phyloP scores from a whole-genome alignment of 1,140 invertebrate genomes.

The Ptiloglossa arizonensis region DNA sequence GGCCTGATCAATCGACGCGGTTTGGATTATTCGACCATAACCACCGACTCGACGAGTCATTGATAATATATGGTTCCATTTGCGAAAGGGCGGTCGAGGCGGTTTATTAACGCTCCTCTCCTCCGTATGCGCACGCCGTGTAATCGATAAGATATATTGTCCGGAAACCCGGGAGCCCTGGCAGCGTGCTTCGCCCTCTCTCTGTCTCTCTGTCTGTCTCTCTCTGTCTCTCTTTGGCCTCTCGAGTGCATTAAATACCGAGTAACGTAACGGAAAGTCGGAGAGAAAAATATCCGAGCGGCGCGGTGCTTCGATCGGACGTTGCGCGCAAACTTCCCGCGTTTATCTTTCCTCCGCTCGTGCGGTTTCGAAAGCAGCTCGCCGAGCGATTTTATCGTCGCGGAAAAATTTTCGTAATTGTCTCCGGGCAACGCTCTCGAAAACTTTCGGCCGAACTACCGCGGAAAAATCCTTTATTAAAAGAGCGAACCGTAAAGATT shows the following conservation, averaged over 20 bases:
- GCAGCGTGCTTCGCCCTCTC: no score
- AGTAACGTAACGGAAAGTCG: not conserved
- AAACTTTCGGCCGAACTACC: not conserved
- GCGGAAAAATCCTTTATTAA: not conserved
- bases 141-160: constrained; percentile 54
- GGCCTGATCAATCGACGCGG: constrained; percentile 30
- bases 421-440: not conserved
- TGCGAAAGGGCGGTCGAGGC: constrained; percentile 33
- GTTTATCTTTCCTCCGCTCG: constrained; percentile 6
- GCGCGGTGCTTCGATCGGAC: not conserved
- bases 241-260: not conserved
- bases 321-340: not conserved
- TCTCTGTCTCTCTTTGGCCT: not conserved
- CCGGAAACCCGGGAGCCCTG: not conserved
- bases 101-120: constrained; percentile 60
- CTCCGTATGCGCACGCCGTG: constrained; percentile 21
- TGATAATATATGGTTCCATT: constrained; percentile 59
- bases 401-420: not conserved
- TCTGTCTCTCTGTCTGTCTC: no score
- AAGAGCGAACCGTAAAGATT: not conserved
- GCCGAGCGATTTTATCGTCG: constrained; percentile 6
- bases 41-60: constrained; percentile 42
- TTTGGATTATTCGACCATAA: constrained; percentile 45
- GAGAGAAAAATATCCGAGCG: not conserved
- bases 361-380: not conserved